Evolutionary conservation across 2,888 invertebrate species (phyloP), one percentile per base, ranked within the genome.

Genomic region (Ypsolopha scabrella): DNA sequence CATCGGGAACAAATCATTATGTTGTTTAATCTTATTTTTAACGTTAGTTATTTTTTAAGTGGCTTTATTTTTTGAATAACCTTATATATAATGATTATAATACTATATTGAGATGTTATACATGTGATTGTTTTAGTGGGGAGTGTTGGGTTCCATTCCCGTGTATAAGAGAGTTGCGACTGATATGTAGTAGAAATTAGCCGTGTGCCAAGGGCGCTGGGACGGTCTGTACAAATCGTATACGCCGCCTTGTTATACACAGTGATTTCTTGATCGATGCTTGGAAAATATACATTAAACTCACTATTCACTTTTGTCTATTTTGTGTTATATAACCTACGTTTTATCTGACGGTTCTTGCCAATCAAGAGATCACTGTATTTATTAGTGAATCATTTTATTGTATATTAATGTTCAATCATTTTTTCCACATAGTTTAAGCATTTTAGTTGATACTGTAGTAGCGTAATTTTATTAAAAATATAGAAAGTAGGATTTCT

Each of bases 1-100:
- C 77, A 78, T 83, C 71, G 83, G 86, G 85, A 86, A 83, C 86
- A 86, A 86, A 86, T 82, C 77, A 83, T 81, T 82, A 81, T 78
- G 86, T 86, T 86, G 80, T 85, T 82, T 86, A 83, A 85, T 83
- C 83, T 83, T 85, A 85, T 85, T 82, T 83, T 76, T 85, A 85
- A 83, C 75, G 85, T 86, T 83, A 83, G 82, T 81, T 85, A 81
- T 73, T 85, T 83, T 69, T 81, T 83, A 85, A 81, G 82, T 75
- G 77, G 81, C 81, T 85, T 78, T 80, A 81, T 79, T 81, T 80
- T 74, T 75, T 70, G 74, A 77, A 76, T 79, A 75, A 80, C 76
- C 71, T 67, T 76, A 74, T 76, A 79, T 77, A 11, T 54, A 52
- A 75, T 75, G 69, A 77, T 75, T 74, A 70, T 73, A 70, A 70